These are phyloP conservation scores for Oreochromis grahami DNA, from an alignment of 2,797 vertebrate species.

Conservation along the genomic window DNA sequence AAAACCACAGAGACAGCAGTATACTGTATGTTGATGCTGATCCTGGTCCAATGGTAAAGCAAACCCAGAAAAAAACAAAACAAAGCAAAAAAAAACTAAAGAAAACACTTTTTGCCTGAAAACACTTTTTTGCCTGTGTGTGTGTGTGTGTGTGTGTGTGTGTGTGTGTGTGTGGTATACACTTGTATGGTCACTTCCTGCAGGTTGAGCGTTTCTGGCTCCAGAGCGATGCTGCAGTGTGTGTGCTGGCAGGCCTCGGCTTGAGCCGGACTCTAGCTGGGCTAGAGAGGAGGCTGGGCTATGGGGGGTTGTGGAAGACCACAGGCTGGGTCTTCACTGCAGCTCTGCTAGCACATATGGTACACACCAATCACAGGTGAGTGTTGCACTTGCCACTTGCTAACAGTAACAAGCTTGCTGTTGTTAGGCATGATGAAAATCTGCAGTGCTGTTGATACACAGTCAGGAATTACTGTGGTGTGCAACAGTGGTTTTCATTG, in stretches of 20 bases:
- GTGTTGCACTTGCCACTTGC: neutral
- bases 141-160: neutral
- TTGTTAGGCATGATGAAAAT: neutral
- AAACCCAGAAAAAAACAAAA: neutral
- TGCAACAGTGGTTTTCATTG: neutral
- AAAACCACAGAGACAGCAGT: neutral
- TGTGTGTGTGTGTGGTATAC: neutral
- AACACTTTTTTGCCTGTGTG: neutral
- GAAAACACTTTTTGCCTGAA: neutral
- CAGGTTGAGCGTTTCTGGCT: conserved; percentile 98
- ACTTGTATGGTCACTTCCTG: neutral
- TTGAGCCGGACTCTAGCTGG: conserved; percentile 64
- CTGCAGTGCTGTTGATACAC: neutral
- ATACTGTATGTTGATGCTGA: neutral
- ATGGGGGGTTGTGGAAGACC: conserved; percentile 58
- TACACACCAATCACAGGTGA: conserved; percentile 88
- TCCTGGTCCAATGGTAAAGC: neutral
- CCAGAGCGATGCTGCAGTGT: conserved; percentile 88
- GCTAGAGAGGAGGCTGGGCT: conserved; percentile 62
- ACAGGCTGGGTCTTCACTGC: conserved; percentile 82
- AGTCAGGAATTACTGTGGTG: neutral
- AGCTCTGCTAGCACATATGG: conserved; percentile 76
- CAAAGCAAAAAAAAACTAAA: neutral
- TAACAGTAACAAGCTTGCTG: neutral
- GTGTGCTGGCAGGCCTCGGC: conserved; percentile 88